Evolutionary conservation across 2,113 vertebrate genomes (phyloP).

Genomic region (Tachycineta bicolor): DNA sequence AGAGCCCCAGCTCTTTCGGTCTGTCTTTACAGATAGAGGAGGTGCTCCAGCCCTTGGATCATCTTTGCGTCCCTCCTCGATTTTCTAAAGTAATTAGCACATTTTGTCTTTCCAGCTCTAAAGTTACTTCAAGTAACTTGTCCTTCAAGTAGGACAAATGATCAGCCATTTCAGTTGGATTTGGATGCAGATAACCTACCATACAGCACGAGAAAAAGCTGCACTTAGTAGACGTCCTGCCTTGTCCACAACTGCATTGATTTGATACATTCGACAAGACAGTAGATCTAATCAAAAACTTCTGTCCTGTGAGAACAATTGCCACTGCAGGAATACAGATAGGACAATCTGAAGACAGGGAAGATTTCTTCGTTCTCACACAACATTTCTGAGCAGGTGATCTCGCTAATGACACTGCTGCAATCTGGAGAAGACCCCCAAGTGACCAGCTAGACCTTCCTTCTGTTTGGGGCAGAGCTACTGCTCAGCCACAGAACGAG

Average conservation of each 20-base stretch:
- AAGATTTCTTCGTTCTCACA: not conserved
- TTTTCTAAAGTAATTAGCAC: not conserved
- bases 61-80: not conserved
- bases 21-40: not conserved
- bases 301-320: not conserved
- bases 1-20: not conserved
- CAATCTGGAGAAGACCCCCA: not conserved
- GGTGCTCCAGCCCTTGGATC: not conserved
- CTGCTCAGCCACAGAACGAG: not conserved
- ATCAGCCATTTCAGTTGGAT: not conserved
- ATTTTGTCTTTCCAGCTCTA: not conserved
- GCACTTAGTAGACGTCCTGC: not conserved
- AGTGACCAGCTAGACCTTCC: accelerated
- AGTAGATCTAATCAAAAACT: not conserved
- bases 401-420: not conserved
- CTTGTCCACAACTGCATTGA: not conserved
- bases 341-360: not conserved
- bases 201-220: not conserved
- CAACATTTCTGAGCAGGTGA: not conserved
- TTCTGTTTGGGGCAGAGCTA: not conserved
- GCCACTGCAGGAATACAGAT: not conserved
- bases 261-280: not conserved
- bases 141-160: not conserved
- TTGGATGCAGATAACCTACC: not conserved
- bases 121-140: not conserved